A percentile compares a stretch with the other conserved stretches of the same genome.
These are phyloP conservation scores for Macrochelys suwanniensis DNA, from an alignment of 2,797 vertebrate species.

Conservation along the genomic window DNA sequence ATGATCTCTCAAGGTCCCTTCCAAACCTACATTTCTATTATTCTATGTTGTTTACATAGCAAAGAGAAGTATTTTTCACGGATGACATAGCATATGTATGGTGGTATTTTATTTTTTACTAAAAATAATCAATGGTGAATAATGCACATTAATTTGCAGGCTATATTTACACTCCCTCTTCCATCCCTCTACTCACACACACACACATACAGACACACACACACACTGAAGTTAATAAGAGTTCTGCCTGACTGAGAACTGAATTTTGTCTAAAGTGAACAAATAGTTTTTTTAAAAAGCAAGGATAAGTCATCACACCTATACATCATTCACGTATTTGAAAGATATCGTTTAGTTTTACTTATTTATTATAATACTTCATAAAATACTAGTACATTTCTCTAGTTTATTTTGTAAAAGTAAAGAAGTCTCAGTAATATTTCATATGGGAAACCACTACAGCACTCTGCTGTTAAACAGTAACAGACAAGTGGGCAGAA, in stretches of 20 bases:
- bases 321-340: neutral
- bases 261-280: neutral
- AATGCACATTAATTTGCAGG: neutral
- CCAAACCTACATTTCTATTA: neutral
- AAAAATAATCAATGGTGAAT: neutral
- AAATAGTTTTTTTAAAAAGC: neutral
- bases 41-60: neutral
- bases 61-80: neutral
- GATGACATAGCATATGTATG: neutral
- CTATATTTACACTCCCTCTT: neutral
- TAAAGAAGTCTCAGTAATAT: neutral
- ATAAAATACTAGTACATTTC: neutral
- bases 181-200: neutral
- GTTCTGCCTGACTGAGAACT: neutral
- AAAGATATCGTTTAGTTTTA: constrained; percentile 15
- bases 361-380: constrained; percentile 13
- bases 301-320: neutral
- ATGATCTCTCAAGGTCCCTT: neutral
- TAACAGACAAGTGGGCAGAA: neutral
- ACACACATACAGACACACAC: neutral
- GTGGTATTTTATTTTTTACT: neutral
- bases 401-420: neutral
- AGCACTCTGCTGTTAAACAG: neutral
- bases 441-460: neutral
- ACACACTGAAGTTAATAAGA: neutral